These are phyloP conservation scores for Sciurus vulgaris DNA, from an alignment of 2,797 vertebrate species.

Conservation along the genomic window DNA sequence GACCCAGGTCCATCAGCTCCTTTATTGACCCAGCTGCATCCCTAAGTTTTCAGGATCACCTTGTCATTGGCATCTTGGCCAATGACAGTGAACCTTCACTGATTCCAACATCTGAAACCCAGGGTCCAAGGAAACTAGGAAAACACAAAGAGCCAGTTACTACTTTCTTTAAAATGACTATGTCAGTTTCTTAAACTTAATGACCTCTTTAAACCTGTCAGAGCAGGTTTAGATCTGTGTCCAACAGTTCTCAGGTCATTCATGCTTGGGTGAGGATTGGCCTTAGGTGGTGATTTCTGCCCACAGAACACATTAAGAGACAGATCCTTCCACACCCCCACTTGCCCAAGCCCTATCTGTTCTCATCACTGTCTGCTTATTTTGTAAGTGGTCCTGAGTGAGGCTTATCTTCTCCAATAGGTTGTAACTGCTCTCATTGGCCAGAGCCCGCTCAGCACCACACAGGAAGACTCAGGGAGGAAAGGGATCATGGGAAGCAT, in stretches of 20 bases:
- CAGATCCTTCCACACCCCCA: no score
- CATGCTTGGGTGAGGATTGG: not conserved
- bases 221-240: not conserved
- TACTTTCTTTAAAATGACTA: not conserved
- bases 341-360: not conserved
- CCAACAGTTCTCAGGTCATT: not conserved
- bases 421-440: not conserved
- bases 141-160: not conserved
- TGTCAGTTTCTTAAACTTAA: not conserved
- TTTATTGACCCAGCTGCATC: not conserved
- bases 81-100: not conserved
- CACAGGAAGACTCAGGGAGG: not conserved
- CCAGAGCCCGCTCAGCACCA: not conserved
- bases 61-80: no score
- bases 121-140: not conserved
- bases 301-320: not conserved
- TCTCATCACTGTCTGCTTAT: not conserved
- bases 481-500: not conserved
- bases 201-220: not conserved
- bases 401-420: not conserved
- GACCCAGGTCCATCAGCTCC: not conserved
- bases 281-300: not conserved
- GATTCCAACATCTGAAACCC: not conserved
- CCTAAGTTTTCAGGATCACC: not conserved
- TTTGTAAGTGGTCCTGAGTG: not conserved